Conservation (phyloP, 1,140 invertebrate genomes). For the Sogatella furcifera region DNA sequence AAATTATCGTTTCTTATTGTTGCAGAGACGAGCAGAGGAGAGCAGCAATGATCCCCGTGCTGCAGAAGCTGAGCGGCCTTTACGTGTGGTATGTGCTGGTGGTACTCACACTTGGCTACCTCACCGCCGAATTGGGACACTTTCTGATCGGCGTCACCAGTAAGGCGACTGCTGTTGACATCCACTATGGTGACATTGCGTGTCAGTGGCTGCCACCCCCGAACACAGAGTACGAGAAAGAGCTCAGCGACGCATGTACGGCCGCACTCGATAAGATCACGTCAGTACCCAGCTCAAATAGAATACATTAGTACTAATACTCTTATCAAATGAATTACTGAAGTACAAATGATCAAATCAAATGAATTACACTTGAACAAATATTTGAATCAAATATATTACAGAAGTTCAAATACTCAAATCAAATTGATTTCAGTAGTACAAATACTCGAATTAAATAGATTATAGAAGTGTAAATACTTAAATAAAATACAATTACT, state of each 20-base stretch:
- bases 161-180: slow-evolving; percentile 66
- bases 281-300: too few species aligned
- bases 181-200: slow-evolving; percentile 79
- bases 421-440: too few species aligned
- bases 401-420: too few species aligned
- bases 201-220: slow-evolving; percentile 43
- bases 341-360: too few species aligned
- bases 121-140: slow-evolving; percentile 74
- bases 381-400: too few species aligned
- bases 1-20: not conserved
- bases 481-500: too few species aligned
- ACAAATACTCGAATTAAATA: too few species aligned
- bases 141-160: slow-evolving; percentile 80
- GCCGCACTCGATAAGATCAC: slow-evolving; percentile 46
- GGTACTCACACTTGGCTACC: slow-evolving; percentile 67
- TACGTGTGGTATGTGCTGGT: slow-evolving; percentile 67
- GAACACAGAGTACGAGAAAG: slow-evolving; percentile 20
- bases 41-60: slow-evolving; percentile 28
- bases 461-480: too few species aligned
- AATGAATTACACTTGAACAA: too few species aligned
- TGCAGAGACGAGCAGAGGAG: not conserved
- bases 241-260: slow-evolving; percentile 51
- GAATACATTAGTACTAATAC: too few species aligned
- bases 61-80: slow-evolving; percentile 50
- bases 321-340: too few species aligned